Base-by-base conservation (phyloP, 2,113 vertebrate species). In the Bufo gargarizans region DNA sequence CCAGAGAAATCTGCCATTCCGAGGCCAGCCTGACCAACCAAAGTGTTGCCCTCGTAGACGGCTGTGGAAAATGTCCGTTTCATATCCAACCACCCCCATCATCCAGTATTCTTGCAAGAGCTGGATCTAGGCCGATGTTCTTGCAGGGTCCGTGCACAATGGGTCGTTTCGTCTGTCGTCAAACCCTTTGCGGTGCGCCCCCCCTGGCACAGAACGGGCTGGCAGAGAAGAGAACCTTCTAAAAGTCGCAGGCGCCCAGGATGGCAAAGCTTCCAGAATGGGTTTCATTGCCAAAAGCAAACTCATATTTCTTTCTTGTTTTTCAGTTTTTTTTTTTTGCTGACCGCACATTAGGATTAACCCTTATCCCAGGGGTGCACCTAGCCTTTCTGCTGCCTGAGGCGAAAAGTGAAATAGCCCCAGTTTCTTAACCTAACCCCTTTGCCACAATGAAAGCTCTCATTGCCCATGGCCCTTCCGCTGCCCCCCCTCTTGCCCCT, bases 31-130 rank as follows among this genome's bases (percentile, higher is more conserved):
- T 76, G 20, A 82, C 77, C 14, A 83, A 59, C n/a, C 83, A 12
- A 59, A 86, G 74, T 7, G 63, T 53, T 19, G 17, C 56, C 45
- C 56, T 56, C n/a, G 33, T 76, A 49, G 69, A 88, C 69, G n/a
- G 22, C 79, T 12, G 22, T n/a, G 65, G 17, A 55, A 47, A 45
- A 43, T 55, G 63, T 69, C 19, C 50, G 3, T 56, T 58, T 56
- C 22, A 6, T 82, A 45, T 33, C 33, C 33, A 33, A 33, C 33
- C 33, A 33, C 53, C 53, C 16, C 45, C 33, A 17, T 61, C 47
- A 58, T 50, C 22, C 58, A 45, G 72, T 69, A 2, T 5, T 85
- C 43, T 7, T 76, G 22, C 71, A 19, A 13, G n/a, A 86, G 45
- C 9, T 86, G 74, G 76, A 63, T 77, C 17, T 20, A 17, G 7